Evolutionary conservation across 2,113 vertebrate species (phyloP).

Genomic region (Pedetes capensis): DNA sequence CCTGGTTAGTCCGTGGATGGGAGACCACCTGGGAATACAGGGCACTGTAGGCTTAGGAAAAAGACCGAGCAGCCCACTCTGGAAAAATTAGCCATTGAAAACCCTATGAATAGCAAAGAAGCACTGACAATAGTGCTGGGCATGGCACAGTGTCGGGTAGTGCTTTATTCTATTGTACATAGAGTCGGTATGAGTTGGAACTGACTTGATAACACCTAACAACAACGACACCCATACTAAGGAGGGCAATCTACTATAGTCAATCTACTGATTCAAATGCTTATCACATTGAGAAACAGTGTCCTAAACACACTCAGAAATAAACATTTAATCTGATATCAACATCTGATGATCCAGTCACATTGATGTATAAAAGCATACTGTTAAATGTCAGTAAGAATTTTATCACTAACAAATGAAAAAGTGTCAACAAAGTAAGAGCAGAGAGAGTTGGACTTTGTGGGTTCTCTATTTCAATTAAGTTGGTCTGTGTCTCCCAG

Average conservation of each 20-base stretch:
- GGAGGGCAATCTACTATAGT: background rate
- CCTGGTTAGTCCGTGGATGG: too few relatives aligned
- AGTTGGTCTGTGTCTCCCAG: background rate
- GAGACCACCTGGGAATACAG: too few relatives aligned
- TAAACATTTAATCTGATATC: background rate
- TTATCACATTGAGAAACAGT: background rate
- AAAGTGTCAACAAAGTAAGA: background rate
- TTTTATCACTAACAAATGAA: background rate
- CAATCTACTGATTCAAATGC: background rate
- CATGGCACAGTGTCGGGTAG: too few relatives aligned
- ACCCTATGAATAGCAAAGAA: too few relatives aligned
- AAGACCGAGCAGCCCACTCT: too few relatives aligned
- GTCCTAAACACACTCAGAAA: background rate
- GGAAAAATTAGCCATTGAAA: too few relatives aligned
- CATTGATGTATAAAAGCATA: background rate
- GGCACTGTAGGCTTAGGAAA: too few relatives aligned
- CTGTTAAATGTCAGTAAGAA: background rate
- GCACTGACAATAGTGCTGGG: too few relatives aligned
- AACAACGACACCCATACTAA: too few relatives aligned
- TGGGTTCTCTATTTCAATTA: background rate
- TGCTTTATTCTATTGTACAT: too few relatives aligned
- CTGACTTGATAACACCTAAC: too few relatives aligned
- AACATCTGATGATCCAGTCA: background rate
- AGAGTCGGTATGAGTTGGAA: too few relatives aligned
- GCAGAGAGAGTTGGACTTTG: background rate